Conservation (phyloP, 2,888 invertebrate species). For the Chironomus riparius region DNA sequence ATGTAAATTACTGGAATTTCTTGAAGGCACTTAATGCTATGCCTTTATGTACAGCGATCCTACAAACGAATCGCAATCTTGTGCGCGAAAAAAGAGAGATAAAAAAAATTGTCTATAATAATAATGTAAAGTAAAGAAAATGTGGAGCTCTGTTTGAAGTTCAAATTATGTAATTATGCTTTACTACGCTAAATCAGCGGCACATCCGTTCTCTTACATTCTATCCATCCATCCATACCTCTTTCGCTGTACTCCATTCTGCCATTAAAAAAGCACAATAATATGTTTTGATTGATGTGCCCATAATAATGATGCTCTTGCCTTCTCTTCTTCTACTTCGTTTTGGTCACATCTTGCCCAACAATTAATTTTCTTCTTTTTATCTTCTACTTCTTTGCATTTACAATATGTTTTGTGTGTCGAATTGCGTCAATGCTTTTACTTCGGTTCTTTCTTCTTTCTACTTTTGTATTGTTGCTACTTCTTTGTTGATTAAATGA, state of each 20-base stretch:
- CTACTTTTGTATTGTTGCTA: neutral
- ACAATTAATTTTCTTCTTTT: neutral
- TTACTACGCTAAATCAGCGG: conserved; percentile 2
- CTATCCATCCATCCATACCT: neutral
- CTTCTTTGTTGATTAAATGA: neutral
- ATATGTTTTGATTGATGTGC: neutral
- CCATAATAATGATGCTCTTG: neutral
- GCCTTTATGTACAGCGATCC: neutral
- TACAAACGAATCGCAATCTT: neutral
- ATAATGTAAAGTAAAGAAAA: neutral
- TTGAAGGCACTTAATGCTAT: neutral
- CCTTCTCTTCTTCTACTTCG: neutral
- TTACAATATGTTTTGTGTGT: neutral
- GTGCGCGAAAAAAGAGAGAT: neutral
- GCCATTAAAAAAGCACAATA: neutral
- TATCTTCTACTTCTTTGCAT: neutral
- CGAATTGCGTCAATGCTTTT: neutral
- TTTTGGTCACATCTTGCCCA: too few relatives aligned
- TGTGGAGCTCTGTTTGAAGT: neutral
- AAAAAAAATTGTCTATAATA: neutral
- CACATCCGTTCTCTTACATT: conserved; percentile 8
- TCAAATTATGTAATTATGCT: conserved; percentile 10
- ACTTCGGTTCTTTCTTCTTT: neutral
- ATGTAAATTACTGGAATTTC: conserved; percentile 6
- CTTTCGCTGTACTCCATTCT: neutral